phyloP scores from a whole-genome alignment of 2,888 invertebrate genomes.

The Hydrotaea cyrtoneurina region DNA sequence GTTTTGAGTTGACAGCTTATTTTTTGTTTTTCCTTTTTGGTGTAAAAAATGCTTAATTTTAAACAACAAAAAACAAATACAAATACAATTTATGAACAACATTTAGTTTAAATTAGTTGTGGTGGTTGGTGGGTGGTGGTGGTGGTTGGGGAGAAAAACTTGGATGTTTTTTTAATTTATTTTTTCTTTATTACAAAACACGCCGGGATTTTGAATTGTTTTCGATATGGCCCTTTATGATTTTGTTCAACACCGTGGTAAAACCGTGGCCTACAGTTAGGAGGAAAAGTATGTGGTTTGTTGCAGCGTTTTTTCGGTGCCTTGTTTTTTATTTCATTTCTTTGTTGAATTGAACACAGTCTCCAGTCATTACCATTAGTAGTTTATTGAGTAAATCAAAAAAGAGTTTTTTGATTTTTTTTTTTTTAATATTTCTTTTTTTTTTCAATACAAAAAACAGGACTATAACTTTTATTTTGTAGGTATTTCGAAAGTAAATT shows the following conservation, averaged over 20 bases:
- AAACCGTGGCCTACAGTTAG: conserved; percentile 21
- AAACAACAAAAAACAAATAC: conserved; percentile 42
- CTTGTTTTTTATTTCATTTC: conserved; percentile 15
- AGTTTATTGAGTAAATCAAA: neutral
- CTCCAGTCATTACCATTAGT: conserved; percentile 81
- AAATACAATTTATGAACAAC: conserved; percentile 57
- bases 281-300: conserved; percentile 54
- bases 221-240: neutral
- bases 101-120: conserved; percentile 4
- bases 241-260: conserved; percentile 65
- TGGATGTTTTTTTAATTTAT: neutral
- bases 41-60: conserved; percentile 63
- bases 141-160: neutral
- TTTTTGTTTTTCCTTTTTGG: conserved; percentile 5
- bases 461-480: neutral
- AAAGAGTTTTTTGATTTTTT: conserved; percentile 17
- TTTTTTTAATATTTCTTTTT: neutral
- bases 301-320: conserved; percentile 29
- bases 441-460: neutral
- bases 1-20: conserved; percentile 60
- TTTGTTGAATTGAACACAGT: conserved; percentile 67
- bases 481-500: neutral
- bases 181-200: conserved; percentile 56
- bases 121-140: neutral
- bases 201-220: too few relatives aligned